phyloP scores from a whole-genome alignment of 2,113 vertebrate species.

The Hirundichthys speculiger region DNA sequence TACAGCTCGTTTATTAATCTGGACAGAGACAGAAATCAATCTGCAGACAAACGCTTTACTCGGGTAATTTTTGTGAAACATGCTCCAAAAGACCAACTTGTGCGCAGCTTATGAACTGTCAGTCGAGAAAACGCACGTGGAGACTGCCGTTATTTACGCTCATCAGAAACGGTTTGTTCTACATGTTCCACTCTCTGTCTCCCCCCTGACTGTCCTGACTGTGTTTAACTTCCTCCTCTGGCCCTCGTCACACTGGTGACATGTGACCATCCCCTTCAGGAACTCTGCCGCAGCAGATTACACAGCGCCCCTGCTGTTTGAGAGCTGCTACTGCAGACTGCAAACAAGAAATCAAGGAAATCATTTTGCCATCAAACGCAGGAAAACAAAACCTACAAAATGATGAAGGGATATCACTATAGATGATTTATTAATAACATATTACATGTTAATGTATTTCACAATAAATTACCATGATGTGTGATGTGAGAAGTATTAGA shows the following conservation, averaged over 20 bases:
- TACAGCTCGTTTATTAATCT: constrained; percentile 19
- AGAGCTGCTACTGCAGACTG: constrained; percentile 1
- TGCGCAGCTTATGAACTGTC: too few species aligned
- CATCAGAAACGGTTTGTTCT: background rate
- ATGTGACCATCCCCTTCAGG: constrained; percentile 37
- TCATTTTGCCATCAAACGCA: too few species aligned
- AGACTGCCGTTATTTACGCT: too few species aligned
- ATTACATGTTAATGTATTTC: too few species aligned
- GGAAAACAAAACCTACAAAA: too few species aligned
- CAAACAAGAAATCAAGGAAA: background rate
- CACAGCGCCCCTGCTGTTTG: constrained; percentile 66
- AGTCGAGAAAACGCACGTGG: background rate
- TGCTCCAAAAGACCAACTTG: constrained; percentile 11
- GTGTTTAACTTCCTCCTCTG: constrained; percentile 47
- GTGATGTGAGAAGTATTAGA: too few species aligned
- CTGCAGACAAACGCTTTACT: constrained; percentile 10
- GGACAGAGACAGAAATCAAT: constrained; percentile 11
- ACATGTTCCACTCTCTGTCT: background rate
- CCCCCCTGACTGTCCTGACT: too few species aligned
- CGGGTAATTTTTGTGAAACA: constrained; percentile 24
- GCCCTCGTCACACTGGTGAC: constrained; percentile 31
- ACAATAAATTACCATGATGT: too few species aligned
- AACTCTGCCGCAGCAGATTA: background rate
- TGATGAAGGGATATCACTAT: too few species aligned
- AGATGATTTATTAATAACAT: too few species aligned